Base-by-base conservation (phyloP, 1,140 invertebrate species). In the Drosophila seguyi region DNA sequence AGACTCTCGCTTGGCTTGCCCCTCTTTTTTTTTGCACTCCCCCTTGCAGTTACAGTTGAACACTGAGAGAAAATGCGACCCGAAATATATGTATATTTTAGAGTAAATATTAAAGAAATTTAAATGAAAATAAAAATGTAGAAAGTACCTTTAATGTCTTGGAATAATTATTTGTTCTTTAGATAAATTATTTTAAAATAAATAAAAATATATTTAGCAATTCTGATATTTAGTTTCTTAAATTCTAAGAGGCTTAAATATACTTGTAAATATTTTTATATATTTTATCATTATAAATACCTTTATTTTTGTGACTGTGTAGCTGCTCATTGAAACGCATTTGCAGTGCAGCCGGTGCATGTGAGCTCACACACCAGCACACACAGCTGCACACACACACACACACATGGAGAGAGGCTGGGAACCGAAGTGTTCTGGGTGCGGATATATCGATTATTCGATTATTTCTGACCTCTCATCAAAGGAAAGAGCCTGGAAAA, bases 281-380 rank as follows among this genome's bases (percentile, higher is more conserved):
- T n/a, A n/a, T n/a, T n/a, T n/a, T n/a, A n/a, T n/a, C n/a, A 11
- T 29, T 18, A 3, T 48, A 10, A 48, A 29, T 27, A 6, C 3
- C 16, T 3, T 6, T n/a, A n/a, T n/a, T 41, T 57, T 63, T 63
- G 4, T 25, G 6, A 2, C 38, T 14, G 27, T 63, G 27, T 16
- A 18, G 25, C 50, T 47, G 77, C 75, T 86, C 66, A 86, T 85
- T 85, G 82, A 80, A 81, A 85, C 77, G 82, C 67, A 80, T 85
- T 84, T 74, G 73, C 81, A 84, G 57, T 69, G 56, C 53, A 72
- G 36, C 41, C 44, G 41, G 56, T 61, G 69, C 42, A 55, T 41
- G 60, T 39, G 57, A 38, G 39, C 38, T 44, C 36, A 65, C 52
- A 44, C 29, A 66, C 52, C 14, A 18, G 31, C 44, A 18, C 38